Conservation (phyloP, 64 coral and sea anemone genomes). For the Dendronephthya gigantea region DNA sequence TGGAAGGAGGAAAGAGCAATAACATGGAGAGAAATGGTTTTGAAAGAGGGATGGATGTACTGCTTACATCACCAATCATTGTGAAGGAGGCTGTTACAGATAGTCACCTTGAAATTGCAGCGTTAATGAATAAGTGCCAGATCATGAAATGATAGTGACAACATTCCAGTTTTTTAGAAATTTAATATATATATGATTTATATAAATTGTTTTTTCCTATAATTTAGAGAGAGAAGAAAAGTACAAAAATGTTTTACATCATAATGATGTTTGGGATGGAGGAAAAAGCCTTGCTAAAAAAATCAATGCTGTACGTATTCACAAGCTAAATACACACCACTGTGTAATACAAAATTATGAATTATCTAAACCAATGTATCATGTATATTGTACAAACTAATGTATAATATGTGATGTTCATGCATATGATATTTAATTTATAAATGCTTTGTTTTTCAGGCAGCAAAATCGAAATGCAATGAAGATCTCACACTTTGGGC, state of each 20-base stretch:
- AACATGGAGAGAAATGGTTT: neutral
- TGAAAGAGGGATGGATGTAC: neutral
- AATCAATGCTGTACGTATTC: neutral
- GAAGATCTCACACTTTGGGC: neutral
- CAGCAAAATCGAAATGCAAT: neutral
- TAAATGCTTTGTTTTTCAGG: neutral
- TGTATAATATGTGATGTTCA: no score
- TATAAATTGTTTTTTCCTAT: no score
- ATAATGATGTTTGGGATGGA: no score
- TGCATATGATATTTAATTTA: no score
- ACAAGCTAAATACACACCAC: no score
- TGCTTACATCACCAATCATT: neutral
- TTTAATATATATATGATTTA: no score
- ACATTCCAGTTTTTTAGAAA: no score
- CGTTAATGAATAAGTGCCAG: neutral
- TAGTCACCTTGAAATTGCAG: neutral
- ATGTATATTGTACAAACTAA: no score
- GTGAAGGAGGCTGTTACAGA: neutral
- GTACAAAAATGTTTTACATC: neutral
- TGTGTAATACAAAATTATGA: no score
- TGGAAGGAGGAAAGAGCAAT: conserved; percentile 1
- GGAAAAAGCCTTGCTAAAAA: neutral
- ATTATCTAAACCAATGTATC: no score
- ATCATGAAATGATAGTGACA: no score
- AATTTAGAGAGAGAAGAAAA: neutral